Conservation (phyloP, 2,888 invertebrate species). For the Zootermopsis nevadensis region DNA sequence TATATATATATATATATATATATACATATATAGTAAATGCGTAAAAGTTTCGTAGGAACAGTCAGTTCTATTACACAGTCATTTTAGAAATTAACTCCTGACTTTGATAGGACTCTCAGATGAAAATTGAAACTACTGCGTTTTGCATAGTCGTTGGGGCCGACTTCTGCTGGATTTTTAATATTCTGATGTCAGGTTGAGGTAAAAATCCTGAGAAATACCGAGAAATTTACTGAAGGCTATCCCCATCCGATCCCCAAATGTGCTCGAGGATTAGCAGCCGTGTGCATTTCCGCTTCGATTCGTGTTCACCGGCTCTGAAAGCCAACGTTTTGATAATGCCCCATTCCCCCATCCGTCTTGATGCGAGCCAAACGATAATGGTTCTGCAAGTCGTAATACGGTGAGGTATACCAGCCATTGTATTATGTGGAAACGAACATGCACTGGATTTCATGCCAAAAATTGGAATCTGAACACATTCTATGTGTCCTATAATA, state of each 20-base stretch:
- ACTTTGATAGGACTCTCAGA: no score
- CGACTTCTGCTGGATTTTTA: not conserved
- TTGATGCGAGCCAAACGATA: not conserved
- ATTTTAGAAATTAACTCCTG: no score
- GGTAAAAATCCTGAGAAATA: not conserved
- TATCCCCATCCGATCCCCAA: not conserved
- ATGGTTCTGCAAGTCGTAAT: not conserved
- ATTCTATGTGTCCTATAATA: not conserved
- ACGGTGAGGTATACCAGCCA: not conserved
- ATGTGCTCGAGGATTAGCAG: constrained; percentile 1
- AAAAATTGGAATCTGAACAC: not conserved
- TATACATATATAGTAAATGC: no score
- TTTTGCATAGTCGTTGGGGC: no score
- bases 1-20: no score
- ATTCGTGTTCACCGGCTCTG: constrained; percentile 4
- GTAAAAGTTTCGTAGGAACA: no score
- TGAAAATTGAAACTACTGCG: no score
- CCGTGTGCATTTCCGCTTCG: not conserved
- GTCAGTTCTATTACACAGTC: no score
- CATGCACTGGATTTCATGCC: not conserved
- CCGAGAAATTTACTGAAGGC: not conserved
- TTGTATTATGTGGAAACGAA: not conserved
- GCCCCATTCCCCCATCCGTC: not conserved
- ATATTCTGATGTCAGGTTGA: not conserved
- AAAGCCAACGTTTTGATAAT: constrained; percentile 17